Conservation (phyloP, 2,888 invertebrate genomes). For the Ptilodon capucinus region DNA sequence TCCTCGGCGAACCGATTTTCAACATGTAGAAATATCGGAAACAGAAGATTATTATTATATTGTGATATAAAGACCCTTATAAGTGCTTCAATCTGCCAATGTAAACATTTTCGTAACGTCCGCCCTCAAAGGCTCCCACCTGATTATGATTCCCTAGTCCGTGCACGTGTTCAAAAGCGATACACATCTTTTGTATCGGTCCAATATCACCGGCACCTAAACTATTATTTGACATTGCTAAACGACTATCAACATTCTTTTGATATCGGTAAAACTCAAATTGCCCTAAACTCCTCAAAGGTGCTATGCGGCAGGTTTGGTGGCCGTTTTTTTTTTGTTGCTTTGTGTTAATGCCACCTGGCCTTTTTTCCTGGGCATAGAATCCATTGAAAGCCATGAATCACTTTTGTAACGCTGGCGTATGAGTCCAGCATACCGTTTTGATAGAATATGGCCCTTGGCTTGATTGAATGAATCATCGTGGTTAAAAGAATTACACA, state of each 20-base stretch:
- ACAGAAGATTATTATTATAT: neutral
- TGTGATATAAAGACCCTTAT: neutral
- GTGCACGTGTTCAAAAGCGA: slow-evolving; percentile 74
- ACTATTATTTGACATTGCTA: slow-evolving; percentile 40
- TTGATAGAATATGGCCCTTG: slow-evolving; percentile 28
- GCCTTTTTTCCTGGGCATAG: slow-evolving; percentile 70
- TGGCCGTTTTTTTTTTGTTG: slow-evolving; percentile 62
- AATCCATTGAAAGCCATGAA: slow-evolving; percentile 68
- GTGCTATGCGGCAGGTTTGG: slow-evolving; percentile 50
- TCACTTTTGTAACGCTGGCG: slow-evolving; percentile 59
- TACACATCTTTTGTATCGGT: slow-evolving; percentile 64
- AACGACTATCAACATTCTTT: slow-evolving; percentile 51
- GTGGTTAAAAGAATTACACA: slow-evolving; percentile 16
- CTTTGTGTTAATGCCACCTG: slow-evolving; percentile 74
- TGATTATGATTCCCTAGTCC: slow-evolving; percentile 63
- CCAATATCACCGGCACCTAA: slow-evolving; percentile 55
- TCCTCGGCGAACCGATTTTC: neutral
- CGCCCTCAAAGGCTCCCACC: slow-evolving; percentile 61
- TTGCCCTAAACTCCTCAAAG: slow-evolving; percentile 30
- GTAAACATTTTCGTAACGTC: slow-evolving; percentile 50
- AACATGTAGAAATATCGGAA: neutral
- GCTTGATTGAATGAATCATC: slow-evolving; percentile 44
- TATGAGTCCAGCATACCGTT: slow-evolving; percentile 45
- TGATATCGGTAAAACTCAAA: slow-evolving; percentile 42
- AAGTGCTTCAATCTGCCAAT: slow-evolving; percentile 33